Evolutionary conservation across 2,888 invertebrate genomes (phyloP).

Genomic region (Synergus itoensis): DNA sequence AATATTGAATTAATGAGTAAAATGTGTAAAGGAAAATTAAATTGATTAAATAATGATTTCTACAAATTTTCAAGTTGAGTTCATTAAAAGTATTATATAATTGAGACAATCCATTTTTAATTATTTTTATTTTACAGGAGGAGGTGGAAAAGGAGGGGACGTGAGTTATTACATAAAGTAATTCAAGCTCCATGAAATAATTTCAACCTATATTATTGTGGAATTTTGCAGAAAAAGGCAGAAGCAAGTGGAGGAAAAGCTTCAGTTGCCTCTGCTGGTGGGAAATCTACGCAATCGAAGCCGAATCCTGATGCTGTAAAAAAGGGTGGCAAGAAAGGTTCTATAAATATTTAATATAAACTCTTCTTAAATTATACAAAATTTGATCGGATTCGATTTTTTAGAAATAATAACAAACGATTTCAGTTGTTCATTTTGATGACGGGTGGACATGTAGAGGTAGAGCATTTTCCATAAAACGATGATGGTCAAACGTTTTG

Average conservation of each 20-base stretch:
- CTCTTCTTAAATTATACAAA: neutral
- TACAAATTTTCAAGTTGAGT: neutral
- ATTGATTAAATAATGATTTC: too few species aligned
- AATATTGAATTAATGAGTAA: too few species aligned
- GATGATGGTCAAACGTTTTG: neutral
- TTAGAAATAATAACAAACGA: conserved; percentile 19
- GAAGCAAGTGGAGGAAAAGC: conserved; percentile 48
- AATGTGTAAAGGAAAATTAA: too few species aligned
- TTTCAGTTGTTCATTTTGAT: conserved; percentile 36
- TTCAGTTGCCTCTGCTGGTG: conserved; percentile 49
- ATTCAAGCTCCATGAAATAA: conserved; percentile 5
- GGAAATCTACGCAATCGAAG: conserved; percentile 55
- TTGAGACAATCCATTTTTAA: neutral
- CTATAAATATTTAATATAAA: neutral
- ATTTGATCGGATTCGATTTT: conserved; percentile 3
- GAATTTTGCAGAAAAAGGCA: conserved; percentile 57
- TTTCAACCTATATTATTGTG: neutral
- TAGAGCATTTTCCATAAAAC: neutral
- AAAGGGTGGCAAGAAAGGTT: conserved; percentile 63
- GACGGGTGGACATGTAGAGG: neutral
- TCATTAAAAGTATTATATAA: neutral
- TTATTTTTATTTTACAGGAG: conserved; percentile 54
- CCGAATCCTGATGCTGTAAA: conserved; percentile 57
- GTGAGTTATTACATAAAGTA: conserved; percentile 57
- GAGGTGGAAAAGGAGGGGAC: conserved; percentile 62